Conservation (phyloP, 2,113 vertebrate species). For the Marcusenius ussheri region DNA sequence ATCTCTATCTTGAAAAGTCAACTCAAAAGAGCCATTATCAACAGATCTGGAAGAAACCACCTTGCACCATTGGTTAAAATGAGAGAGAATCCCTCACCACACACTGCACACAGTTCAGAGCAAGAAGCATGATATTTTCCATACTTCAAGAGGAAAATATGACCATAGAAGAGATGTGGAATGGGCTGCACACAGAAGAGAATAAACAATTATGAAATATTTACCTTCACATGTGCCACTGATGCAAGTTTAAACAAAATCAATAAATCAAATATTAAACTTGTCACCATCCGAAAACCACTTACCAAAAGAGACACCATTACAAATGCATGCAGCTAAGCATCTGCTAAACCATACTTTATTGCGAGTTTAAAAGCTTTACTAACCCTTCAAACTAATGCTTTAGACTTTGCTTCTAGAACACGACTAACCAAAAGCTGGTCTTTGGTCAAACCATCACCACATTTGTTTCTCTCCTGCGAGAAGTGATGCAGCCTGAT, state of each 20-base stretch:
- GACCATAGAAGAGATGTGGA: neutral
- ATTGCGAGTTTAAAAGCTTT: neutral
- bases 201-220: neutral
- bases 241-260: constrained; percentile 10
- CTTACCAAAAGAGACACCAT: neutral
- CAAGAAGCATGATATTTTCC: neutral
- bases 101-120: neutral
- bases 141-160: neutral
- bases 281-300: neutral
- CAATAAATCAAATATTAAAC: neutral
- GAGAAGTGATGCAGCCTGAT: neutral
- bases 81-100: neutral
- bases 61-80: neutral
- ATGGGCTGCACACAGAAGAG: neutral
- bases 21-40: neutral
- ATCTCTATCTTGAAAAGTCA: neutral
- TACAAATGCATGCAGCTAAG: neutral
- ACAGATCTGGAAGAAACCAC: neutral
- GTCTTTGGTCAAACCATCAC: neutral
- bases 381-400: neutral
- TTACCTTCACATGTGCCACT: constrained; percentile 21
- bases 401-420: neutral
- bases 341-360: neutral
- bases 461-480: neutral
- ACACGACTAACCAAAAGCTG: neutral